Evolutionary conservation across 2,888 invertebrate species (phyloP).

Genomic region (Pseudococcus longispinus): DNA sequence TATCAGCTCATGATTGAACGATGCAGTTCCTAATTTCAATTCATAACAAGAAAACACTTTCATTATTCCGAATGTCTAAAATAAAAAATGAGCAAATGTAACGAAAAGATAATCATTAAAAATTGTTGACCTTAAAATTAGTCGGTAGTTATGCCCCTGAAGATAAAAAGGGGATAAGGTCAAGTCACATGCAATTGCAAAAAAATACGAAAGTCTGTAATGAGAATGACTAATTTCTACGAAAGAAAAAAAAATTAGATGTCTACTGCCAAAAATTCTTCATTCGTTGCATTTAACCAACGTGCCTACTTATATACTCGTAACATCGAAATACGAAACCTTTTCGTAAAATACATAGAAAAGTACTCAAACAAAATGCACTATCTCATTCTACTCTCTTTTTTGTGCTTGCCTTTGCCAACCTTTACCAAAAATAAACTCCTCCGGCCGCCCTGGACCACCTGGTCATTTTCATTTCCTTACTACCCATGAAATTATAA

Average conservation of each 20-base stretch:
- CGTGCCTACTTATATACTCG: background rate
- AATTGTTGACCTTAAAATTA: background rate
- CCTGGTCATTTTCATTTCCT: too few relatives aligned
- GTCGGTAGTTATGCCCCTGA: background rate
- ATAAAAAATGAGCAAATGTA: background rate
- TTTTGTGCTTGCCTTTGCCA: background rate
- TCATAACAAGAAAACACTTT: too few relatives aligned
- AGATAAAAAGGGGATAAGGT: background rate
- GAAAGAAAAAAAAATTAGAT: background rate
- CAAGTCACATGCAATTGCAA: background rate
- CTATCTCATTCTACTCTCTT: background rate
- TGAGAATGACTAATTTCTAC: background rate
- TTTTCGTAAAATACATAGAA: background rate
- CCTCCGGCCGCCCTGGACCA: too few relatives aligned
- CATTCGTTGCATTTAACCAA: background rate
- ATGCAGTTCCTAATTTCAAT: too few relatives aligned
- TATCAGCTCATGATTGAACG: too few relatives aligned
- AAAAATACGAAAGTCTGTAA: background rate
- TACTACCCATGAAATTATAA: too few relatives aligned
- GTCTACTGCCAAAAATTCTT: background rate
- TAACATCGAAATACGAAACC: background rate
- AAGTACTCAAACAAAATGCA: background rate
- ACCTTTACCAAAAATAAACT: background rate
- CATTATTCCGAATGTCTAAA: background rate
- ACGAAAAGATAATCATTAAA: background rate